Evolutionary conservation across 2,113 vertebrate genomes (phyloP).

Genomic region (Sinosuthora webbiana): DNA sequence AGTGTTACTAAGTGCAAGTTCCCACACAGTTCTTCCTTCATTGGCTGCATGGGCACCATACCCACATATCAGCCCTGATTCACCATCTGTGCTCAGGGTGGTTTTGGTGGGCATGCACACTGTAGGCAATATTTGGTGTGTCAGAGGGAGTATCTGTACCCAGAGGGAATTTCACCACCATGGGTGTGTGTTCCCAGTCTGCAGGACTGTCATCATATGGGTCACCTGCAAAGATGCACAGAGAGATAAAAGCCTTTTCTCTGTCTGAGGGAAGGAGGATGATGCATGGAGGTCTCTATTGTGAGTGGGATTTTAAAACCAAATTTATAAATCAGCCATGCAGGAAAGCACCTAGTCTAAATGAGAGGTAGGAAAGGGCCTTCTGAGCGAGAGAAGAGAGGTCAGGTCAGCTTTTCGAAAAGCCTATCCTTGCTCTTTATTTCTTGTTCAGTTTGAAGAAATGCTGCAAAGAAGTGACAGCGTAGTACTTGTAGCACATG

Average conservation of each 20-base stretch:
- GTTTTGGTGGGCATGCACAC: neutral
- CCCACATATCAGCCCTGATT: neutral
- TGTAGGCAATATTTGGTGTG: neutral
- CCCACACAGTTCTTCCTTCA: neutral
- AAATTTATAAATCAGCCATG: neutral
- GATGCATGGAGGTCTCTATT: neutral
- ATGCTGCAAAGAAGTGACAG: neutral
- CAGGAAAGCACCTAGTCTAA: neutral
- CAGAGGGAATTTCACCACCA: neutral
- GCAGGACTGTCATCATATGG: neutral
- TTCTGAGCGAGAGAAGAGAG: neutral
- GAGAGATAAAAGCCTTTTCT: neutral
- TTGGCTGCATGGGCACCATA: neutral
- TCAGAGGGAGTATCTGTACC: neutral
- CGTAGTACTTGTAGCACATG: rapidly evolving
- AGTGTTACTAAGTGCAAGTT: neutral
- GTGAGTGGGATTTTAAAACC: neutral
- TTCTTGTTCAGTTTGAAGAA: neutral
- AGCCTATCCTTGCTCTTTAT: neutral
- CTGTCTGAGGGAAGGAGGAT: neutral
- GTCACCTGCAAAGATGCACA: neutral
- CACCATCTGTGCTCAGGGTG: neutral
- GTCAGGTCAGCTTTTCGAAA: neutral
- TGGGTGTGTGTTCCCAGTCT: neutral
- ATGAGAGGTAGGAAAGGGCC: neutral